Evolutionary conservation across 2,113 vertebrate species (phyloP).

Genomic region (Tonatia bakeri): DNA sequence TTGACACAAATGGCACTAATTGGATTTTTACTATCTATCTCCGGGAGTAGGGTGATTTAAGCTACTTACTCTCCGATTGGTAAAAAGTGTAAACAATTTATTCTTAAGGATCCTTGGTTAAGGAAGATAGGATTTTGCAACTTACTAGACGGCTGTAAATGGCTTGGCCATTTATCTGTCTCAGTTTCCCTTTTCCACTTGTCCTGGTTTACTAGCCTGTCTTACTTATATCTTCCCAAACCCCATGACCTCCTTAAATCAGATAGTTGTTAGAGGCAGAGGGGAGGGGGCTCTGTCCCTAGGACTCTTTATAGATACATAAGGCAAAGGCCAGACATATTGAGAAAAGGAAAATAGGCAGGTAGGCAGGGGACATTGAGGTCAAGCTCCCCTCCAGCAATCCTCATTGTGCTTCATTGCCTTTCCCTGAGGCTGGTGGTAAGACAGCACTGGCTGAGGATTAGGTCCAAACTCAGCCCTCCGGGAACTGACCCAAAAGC

Average conservation of each 20-base stretch:
- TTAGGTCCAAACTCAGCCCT: not conserved
- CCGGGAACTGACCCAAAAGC: not conserved
- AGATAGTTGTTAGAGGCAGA: not conserved
- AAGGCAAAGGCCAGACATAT: not conserved
- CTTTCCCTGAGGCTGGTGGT: not conserved
- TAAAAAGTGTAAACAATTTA: not conserved
- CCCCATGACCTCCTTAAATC: not conserved
- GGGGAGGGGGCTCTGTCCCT: not conserved
- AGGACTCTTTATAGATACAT: not conserved
- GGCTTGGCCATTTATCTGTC: not conserved
- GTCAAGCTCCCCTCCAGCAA: not conserved
- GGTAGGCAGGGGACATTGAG: too few relatives aligned
- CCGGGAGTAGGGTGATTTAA: not conserved
- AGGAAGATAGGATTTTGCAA: not conserved
- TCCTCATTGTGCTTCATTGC: not conserved
- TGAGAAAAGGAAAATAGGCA: not conserved
- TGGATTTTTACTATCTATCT: not conserved
- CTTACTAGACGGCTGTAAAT: not conserved
- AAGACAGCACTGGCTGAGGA: not conserved
- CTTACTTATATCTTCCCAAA: not conserved
- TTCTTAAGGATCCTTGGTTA: not conserved
- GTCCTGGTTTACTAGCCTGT: not conserved
- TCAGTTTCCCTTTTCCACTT: not conserved
- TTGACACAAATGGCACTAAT: not conserved
- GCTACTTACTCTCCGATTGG: not conserved